These are phyloP conservation scores for Ataeniobius toweri DNA, from an alignment of 2,797 vertebrate species.

Conservation along the genomic window DNA sequence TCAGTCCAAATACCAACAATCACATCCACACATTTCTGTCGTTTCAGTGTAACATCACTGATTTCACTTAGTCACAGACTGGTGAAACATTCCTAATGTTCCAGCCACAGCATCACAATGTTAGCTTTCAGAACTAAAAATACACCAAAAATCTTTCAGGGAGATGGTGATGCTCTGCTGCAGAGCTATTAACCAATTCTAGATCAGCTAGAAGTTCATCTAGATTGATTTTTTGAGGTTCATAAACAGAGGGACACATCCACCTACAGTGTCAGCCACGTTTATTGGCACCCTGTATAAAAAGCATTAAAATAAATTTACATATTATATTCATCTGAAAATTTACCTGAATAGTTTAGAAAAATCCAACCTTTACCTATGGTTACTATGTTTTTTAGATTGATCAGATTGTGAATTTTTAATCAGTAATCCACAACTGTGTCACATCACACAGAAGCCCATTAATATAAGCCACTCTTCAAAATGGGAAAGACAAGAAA, in stretches of 20 bases:
- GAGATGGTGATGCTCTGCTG: neutral
- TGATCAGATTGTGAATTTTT: neutral
- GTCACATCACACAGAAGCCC: too few relatives aligned
- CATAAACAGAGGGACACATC: too few relatives aligned
- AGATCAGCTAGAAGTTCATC: neutral
- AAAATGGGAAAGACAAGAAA: neutral
- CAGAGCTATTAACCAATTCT: neutral
- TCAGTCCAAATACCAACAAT: neutral
- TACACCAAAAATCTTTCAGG: neutral
- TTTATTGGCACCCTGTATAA: too few relatives aligned
- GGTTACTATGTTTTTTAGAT: neutral
- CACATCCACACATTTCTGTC: constrained; percentile 41
- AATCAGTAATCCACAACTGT: neutral
- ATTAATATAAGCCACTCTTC: neutral
- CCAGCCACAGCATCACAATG: constrained; percentile 28
- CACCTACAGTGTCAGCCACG: too few relatives aligned
- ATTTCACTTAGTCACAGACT: constrained; percentile 42
- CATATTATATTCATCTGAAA: too few relatives aligned
- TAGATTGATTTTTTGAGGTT: too few relatives aligned
- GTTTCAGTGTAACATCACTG: constrained; percentile 53
- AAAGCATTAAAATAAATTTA: too few relatives aligned
- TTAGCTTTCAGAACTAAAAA: constrained; percentile 52
- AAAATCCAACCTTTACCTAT: too few relatives aligned
- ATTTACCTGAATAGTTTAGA: too few relatives aligned
- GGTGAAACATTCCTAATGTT: constrained; percentile 59